phyloP scores from a whole-genome alignment of 2,113 vertebrate genomes.

The Ictalurus punctatus region DNA sequence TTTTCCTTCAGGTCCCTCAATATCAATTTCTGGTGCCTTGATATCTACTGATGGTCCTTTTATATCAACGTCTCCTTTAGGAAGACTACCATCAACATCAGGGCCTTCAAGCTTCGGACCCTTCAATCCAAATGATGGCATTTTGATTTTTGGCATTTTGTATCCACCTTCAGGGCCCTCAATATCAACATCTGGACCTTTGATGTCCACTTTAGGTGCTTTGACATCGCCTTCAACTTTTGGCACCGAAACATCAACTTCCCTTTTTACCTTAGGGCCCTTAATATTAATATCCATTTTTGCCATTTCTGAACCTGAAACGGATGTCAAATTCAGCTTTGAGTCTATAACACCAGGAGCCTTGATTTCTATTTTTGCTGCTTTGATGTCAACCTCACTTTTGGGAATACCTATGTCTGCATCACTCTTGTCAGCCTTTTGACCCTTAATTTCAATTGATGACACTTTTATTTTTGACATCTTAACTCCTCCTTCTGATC shows the following conservation, averaged over 20 bases:
- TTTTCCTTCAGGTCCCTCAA: no score
- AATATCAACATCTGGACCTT: neutral
- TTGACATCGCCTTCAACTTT: conserved; percentile 21
- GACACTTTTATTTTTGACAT: conserved; percentile 8
- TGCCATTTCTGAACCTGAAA: conserved; percentile 28
- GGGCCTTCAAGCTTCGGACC: no score
- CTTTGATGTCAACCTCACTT: conserved; percentile 10
- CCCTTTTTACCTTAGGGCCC: conserved; percentile 22
- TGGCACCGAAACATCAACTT: neutral
- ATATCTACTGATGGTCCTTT: no score
- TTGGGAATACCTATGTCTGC: conserved; percentile 32
- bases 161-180: conserved; percentile 43
- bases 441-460: conserved; percentile 12
- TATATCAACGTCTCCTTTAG: no score
- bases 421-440: neutral
- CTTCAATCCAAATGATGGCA: no score
- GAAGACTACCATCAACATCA: no score
- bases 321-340: neutral
- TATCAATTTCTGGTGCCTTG: no score
- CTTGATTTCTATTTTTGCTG: conserved; percentile 51
- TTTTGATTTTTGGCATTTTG: conserved; percentile 51
- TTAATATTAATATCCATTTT: conserved; percentile 39
- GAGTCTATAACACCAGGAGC: conserved; percentile 2
- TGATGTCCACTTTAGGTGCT: neutral
- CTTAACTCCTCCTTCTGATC: neutral